These are phyloP conservation scores for Leptinotarsa defecta DNA, from an alignment of 1,140 invertebrate species.

Conservation along the genomic window DNA sequence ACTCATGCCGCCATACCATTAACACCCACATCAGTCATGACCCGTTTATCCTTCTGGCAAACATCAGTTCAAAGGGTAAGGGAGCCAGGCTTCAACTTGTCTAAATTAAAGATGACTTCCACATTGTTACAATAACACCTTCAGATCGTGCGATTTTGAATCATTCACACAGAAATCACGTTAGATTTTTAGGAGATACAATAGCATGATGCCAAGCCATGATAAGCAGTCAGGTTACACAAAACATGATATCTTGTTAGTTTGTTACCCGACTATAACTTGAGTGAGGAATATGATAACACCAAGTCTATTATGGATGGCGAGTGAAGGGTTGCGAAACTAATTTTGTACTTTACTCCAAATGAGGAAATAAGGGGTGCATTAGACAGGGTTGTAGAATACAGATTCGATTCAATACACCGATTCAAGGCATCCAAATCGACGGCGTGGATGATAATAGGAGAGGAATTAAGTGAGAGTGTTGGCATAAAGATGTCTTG, in stretches of 20 bases:
- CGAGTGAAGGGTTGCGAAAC: background rate
- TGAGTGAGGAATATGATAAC: background rate
- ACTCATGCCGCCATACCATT: too few relatives aligned
- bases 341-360: background rate
- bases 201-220: background rate
- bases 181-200: background rate
- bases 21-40: too few relatives aligned
- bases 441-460: background rate
- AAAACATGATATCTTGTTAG: background rate
- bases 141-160: too few relatives aligned
- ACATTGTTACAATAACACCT: too few relatives aligned
- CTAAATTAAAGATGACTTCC: too few relatives aligned
- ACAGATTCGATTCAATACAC: constrained; percentile 6
- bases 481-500: constrained; percentile 8
- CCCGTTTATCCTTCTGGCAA: too few relatives aligned
- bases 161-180: too few relatives aligned
- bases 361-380: background rate
- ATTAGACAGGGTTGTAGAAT: background rate
- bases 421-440: background rate
- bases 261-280: background rate
- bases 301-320: background rate
- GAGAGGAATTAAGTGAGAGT: background rate
- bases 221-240: background rate
- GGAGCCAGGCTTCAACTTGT: too few relatives aligned
- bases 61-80: too few relatives aligned